Evolutionary conservation across 92 coral and sea anemone genomes (phyloP).

Genomic region (Umimayanthus kanabou): DNA sequence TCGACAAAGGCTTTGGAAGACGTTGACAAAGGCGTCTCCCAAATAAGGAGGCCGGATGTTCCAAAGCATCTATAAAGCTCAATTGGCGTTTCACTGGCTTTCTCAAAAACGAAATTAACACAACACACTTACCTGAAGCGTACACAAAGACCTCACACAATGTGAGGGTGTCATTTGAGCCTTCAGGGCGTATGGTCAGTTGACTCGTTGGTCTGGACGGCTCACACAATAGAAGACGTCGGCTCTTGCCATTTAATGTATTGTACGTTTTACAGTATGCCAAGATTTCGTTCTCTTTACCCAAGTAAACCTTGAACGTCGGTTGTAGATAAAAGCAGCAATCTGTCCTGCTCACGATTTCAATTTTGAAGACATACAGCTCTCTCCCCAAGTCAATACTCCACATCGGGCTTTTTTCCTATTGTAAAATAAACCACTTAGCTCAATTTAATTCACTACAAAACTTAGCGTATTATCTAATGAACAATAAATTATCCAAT

Average conservation of each 20-base stretch:
- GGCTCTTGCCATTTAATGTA: slow-evolving; percentile 21
- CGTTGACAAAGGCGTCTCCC: too few species aligned
- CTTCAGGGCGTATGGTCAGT: slow-evolving; percentile 45
- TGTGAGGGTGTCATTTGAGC: slow-evolving; percentile 7
- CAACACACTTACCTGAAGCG: slow-evolving; percentile 48
- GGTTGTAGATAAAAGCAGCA: slow-evolving; percentile 57
- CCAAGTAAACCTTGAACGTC: slow-evolving; percentile 42
- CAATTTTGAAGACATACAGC: slow-evolving; percentile 46
- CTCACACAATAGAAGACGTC: slow-evolving; percentile 54
- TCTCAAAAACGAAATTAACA: too few species aligned
- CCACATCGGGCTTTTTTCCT: slow-evolving; percentile 50
- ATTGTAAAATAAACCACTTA: not conserved
- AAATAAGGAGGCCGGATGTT: too few species aligned
- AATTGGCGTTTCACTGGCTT: too few species aligned
- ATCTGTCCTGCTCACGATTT: slow-evolving; percentile 49
- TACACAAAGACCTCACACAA: slow-evolving; percentile 65
- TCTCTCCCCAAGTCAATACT: slow-evolving; percentile 45
- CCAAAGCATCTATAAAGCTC: too few species aligned
- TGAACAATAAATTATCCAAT: too few species aligned
- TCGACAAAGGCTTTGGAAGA: too few species aligned
- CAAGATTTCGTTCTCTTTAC: slow-evolving; percentile 8
- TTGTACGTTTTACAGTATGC: slow-evolving; percentile 53
- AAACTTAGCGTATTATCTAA: not conserved
- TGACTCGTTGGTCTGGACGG: slow-evolving; percentile 47
- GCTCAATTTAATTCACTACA: not conserved